phyloP scores from a whole-genome alignment of 1,140 invertebrate species.

The Heliothis subflexa region DNA sequence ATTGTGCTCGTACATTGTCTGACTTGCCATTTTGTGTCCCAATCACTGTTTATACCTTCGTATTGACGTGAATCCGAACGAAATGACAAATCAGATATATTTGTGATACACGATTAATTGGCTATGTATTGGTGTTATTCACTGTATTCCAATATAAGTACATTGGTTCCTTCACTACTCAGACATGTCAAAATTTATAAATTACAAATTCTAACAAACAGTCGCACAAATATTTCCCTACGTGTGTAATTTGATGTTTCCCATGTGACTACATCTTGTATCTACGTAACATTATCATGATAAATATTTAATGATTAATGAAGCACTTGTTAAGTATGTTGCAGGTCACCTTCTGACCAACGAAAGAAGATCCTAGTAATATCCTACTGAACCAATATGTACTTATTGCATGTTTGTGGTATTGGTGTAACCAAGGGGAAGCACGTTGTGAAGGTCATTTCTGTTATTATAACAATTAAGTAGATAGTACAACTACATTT shows the following conservation, averaged over 20 bases:
- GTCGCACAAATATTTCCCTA: slow-evolving; percentile 45
- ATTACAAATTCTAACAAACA: slow-evolving; percentile 35
- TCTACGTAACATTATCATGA: background rate
- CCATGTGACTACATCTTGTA: slow-evolving; percentile 16
- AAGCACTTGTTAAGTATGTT: slow-evolving; percentile 65
- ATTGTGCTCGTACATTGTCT: slow-evolving; percentile 58
- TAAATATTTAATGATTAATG: slow-evolving; percentile 34
- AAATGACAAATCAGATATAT: slow-evolving; percentile 62
- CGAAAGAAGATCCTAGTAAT: slow-evolving; percentile 61
- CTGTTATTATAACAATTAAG: background rate
- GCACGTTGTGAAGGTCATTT: slow-evolving; percentile 6
- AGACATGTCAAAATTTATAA: slow-evolving; percentile 34
- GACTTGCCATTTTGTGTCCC: slow-evolving; percentile 64
- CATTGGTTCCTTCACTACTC: slow-evolving; percentile 47
- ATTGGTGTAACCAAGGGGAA: slow-evolving; percentile 31
- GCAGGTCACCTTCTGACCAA: slow-evolving; percentile 70
- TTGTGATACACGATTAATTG: slow-evolving; percentile 54
- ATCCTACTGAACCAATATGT: slow-evolving; percentile 49
- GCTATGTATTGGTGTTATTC: slow-evolving; percentile 55
- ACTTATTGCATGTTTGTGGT: slow-evolving; percentile 47
- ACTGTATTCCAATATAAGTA: slow-evolving; percentile 43
- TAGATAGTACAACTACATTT: background rate
- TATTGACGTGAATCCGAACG: slow-evolving; percentile 31
- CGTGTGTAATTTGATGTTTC: slow-evolving; percentile 19
- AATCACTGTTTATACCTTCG: background rate